These are phyloP conservation scores for Sarcophilus harrisii DNA, from an alignment of 2,797 vertebrate species.

Conservation along the genomic window DNA sequence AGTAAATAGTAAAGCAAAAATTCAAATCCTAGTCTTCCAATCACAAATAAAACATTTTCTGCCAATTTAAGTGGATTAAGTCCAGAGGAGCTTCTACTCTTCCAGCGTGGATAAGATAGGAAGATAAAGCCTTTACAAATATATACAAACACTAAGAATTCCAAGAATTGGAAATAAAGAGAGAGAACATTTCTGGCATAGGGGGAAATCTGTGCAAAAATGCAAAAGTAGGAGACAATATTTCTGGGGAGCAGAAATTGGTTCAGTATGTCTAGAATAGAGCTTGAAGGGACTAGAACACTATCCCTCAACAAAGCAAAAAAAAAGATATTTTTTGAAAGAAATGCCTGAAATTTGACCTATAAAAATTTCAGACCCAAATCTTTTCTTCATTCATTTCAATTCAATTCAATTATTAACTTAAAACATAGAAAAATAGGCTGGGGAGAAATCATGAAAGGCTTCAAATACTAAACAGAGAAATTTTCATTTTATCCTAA, in stretches of 20 bases:
- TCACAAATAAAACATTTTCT: not conserved
- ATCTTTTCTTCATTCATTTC: not conserved
- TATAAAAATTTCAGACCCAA: not conserved
- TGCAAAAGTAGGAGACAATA: not conserved
- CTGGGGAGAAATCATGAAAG: not conserved
- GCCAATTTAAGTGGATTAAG: not conserved
- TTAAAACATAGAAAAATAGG: not conserved
- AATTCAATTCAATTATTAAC: not conserved
- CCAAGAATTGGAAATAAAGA: not conserved
- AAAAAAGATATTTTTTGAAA: not conserved
- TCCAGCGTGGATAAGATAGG: not conserved
- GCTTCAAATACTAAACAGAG: not conserved
- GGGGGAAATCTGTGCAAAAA: not conserved
- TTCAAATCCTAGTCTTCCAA: not conserved
- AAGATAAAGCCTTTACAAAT: not conserved
- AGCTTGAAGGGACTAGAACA: not conserved
- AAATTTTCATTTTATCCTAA: not conserved
- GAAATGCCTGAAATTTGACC: not conserved
- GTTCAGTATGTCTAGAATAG: not conserved
- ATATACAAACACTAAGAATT: not conserved
- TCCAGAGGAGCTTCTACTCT: not conserved
- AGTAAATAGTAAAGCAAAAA: not conserved
- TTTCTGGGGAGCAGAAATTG: not conserved
- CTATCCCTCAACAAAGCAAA: not conserved
- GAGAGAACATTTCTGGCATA: not conserved